Conservation (phyloP, 2,797 vertebrate genomes). For the Paramormyrops hopkinsi region DNA sequence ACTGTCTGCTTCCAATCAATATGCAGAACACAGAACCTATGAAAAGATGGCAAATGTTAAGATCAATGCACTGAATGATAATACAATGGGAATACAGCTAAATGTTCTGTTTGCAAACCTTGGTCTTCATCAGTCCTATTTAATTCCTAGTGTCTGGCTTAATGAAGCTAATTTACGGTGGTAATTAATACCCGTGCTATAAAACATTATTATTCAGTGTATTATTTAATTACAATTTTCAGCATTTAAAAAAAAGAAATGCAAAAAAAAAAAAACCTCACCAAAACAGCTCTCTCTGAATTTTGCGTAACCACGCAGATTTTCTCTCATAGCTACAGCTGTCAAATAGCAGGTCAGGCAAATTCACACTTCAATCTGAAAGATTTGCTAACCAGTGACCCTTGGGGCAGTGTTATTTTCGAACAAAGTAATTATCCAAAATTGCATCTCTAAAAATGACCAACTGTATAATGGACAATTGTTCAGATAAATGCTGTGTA, state of each 20-base stretch:
- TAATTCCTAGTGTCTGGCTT: constrained; percentile 17
- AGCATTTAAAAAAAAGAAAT: background rate
- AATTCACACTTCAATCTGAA: background rate
- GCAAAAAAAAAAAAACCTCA: background rate
- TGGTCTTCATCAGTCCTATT: constrained; percentile 15
- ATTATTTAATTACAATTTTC: background rate
- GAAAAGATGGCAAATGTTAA: constrained; percentile 27
- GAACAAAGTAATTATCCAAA: background rate
- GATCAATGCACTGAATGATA: constrained; percentile 20
- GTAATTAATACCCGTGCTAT: background rate
- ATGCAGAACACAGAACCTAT: constrained; percentile 26
- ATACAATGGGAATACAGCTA: constrained; percentile 1
- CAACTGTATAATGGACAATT: background rate
- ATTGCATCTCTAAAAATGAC: background rate
- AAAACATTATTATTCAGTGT: constrained; percentile 8
- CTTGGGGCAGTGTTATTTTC: background rate
- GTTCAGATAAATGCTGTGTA: background rate
- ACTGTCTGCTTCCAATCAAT: constrained; percentile 22
- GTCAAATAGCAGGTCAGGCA: background rate
- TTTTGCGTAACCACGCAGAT: background rate
- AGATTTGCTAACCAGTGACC: background rate
- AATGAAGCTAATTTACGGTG: constrained; percentile 10
- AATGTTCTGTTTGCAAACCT: constrained; percentile 15
- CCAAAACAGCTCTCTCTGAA: background rate
- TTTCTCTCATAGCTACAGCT: background rate